Percentiles rank a stretch among this genome's conserved stretches.
phyloP scores from a whole-genome alignment of 23 tunicate species.

The Styela plicata region DNA sequence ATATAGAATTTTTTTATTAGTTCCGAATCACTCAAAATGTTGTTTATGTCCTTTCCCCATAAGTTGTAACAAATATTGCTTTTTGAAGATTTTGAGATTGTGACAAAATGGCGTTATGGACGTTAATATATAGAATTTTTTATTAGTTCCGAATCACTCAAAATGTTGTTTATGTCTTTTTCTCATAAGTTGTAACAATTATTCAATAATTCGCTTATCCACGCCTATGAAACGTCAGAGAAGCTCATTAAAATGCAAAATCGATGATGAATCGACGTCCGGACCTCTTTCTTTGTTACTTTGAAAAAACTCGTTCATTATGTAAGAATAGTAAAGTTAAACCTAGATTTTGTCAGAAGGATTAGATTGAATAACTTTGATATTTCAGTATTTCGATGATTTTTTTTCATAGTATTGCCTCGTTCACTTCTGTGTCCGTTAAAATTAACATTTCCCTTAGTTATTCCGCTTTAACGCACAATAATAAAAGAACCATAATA shows the following conservation, averaged over 20 bases:
- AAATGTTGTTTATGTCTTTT: not conserved
- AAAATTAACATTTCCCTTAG: constrained; percentile 1
- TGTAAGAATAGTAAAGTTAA: not conserved
- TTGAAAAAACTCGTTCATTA: too few species aligned
- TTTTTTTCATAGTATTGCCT: not conserved
- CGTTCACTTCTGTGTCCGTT: not conserved
- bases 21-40: too few species aligned
- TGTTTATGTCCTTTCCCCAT: too few species aligned
- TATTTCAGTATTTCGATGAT: not conserved
- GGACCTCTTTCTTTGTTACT: not conserved
- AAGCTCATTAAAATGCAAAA: constrained; percentile 22
- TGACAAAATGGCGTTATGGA: too few species aligned
- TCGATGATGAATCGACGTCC: constrained; percentile 13
- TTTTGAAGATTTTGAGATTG: not conserved
- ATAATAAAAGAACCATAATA: constrained; percentile 28
- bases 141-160: too few species aligned
- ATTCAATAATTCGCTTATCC: constrained; percentile 4
- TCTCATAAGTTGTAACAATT: not conserved
- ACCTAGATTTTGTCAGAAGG: not conserved
- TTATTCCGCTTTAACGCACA: constrained; percentile 69
- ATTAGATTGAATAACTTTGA: not conserved
- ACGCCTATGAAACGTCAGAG: not conserved
- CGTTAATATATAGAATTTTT: too few species aligned
- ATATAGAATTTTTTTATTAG: too few species aligned
- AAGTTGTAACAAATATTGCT: too few species aligned